phyloP scores from a whole-genome alignment of 2,113 vertebrate species.

The Tenrec ecaudatus region DNA sequence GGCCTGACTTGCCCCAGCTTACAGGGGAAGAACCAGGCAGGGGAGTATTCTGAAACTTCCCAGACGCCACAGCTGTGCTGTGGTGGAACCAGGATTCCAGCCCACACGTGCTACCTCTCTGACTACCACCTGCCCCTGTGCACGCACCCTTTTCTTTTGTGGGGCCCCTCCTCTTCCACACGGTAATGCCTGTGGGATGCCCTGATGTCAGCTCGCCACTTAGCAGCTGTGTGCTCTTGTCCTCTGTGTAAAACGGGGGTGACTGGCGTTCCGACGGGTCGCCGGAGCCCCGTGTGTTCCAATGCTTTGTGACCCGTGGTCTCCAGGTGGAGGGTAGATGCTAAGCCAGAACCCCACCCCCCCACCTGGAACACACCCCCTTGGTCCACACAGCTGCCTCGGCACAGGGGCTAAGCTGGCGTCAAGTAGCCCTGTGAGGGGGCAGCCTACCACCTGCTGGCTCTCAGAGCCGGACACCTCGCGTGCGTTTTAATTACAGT shows the following conservation, averaged over 20 bases:
- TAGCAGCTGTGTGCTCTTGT: neutral
- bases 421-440: accelerated
- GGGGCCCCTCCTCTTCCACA: neutral
- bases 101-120: neutral
- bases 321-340: neutral
- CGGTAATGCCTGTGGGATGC: accelerated
- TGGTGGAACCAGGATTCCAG: neutral
- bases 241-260: neutral
- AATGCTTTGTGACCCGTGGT: neutral
- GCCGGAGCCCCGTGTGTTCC: neutral
- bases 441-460: neutral
- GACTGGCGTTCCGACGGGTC: neutral
- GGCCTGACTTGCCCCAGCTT: neutral
- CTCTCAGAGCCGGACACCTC: neutral
- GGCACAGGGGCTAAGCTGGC: neutral
- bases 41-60: neutral
- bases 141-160: neutral
- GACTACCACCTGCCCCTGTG: neutral
- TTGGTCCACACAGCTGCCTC: neutral
- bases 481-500: conserved; percentile 58
- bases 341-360: neutral
- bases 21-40: neutral
- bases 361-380: neutral
- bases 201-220: neutral
- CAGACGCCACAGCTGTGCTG: neutral